A percentile compares a stretch with the other conserved stretches of the same genome.
phyloP scores from a whole-genome alignment of 2,888 invertebrate species.

The Blastobasis adustella region DNA sequence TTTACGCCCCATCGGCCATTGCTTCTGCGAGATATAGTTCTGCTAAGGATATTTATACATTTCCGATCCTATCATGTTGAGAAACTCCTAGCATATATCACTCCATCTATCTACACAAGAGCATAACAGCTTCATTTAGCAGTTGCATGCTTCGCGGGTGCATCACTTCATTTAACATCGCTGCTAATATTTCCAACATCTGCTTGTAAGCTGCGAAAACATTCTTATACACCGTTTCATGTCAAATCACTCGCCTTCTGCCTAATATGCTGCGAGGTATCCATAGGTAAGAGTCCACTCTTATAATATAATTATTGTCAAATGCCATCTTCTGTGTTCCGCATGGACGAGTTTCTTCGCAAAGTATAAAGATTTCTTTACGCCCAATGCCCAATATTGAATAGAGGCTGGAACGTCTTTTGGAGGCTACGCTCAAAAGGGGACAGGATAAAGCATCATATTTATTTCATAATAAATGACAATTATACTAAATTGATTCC shows the following conservation, averaged over 20 bases:
- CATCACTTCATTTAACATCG: conserved; percentile 31
- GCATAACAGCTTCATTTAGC: too few relatives aligned
- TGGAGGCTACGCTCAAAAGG: conserved; percentile 43
- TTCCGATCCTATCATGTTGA: too few relatives aligned
- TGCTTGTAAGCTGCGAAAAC: conserved; percentile 66
- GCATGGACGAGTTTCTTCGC: conserved; percentile 51
- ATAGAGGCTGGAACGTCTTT: conserved; percentile 41
- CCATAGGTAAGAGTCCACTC: too few relatives aligned
- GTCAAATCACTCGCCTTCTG: conserved; percentile 50
- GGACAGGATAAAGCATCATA: conserved; percentile 62
- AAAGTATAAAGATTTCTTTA: conserved; percentile 56
- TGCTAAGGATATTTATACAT: too few relatives aligned
- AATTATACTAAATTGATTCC: conserved; percentile 74
- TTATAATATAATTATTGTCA: conserved; percentile 67
- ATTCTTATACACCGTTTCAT: conserved; percentile 45
- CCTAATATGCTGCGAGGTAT: conserved; percentile 55
- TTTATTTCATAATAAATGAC: conserved; percentile 75
- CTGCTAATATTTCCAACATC: conserved; percentile 41
- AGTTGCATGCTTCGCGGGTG: too few relatives aligned
- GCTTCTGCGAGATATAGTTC: too few relatives aligned
- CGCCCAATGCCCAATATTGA: conserved; percentile 49
- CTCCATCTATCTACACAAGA: too few relatives aligned
- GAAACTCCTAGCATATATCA: too few relatives aligned
- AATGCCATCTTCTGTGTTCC: conserved; percentile 47
- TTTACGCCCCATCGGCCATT: too few relatives aligned